Evolutionary conservation across 2,888 invertebrate species (phyloP).

Genomic region (Prosopocoilus inquinatus): DNA sequence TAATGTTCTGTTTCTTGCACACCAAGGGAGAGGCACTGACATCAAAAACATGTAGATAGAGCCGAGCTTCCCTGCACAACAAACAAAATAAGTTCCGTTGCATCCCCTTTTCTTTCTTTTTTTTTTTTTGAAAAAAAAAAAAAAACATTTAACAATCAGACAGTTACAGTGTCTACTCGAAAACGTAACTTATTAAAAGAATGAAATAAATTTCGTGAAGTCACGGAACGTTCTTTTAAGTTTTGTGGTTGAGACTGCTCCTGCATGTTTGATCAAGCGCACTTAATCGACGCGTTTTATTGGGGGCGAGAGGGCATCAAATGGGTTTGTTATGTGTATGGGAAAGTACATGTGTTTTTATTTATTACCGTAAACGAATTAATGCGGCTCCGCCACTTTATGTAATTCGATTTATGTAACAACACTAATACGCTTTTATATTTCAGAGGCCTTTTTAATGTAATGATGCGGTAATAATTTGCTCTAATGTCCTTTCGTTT

Average conservation of each 20-base stretch:
- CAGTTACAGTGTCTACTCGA: too few relatives aligned
- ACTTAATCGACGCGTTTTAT: conserved; percentile 31
- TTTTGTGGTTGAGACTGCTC: conserved; percentile 20
- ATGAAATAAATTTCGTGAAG: too few relatives aligned
- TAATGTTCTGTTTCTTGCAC: conserved; percentile 36
- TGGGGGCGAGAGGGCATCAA: conserved; percentile 21
- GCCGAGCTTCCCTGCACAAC: conserved; percentile 10
- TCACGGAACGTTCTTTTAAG: conserved; percentile 17
- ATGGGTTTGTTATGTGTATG: conserved; percentile 23
- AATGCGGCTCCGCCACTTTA: conserved; percentile 1
- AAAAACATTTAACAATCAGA: too few relatives aligned
- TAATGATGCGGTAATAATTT: too few relatives aligned
- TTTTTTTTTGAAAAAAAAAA: too few relatives aligned
- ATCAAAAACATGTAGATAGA: conserved; percentile 2
- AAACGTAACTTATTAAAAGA: too few relatives aligned
- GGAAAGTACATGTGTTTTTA: conserved; percentile 23
- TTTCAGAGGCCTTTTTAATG: too few relatives aligned
- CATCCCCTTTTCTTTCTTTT: conserved; percentile 12
- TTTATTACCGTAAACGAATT: conserved; percentile 16
- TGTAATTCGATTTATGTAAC: background rate
- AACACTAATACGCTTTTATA: too few relatives aligned
- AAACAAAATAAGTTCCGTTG: conserved; percentile 10
- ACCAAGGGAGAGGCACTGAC: background rate
- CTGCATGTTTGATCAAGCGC: too few relatives aligned
- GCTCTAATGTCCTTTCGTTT: too few relatives aligned